Percentiles rank a stretch among this genome's conserved stretches.
These are phyloP conservation scores for Cherax destructor DNA, from an alignment of 1,140 invertebrate genomes.

Conservation along the genomic window DNA sequence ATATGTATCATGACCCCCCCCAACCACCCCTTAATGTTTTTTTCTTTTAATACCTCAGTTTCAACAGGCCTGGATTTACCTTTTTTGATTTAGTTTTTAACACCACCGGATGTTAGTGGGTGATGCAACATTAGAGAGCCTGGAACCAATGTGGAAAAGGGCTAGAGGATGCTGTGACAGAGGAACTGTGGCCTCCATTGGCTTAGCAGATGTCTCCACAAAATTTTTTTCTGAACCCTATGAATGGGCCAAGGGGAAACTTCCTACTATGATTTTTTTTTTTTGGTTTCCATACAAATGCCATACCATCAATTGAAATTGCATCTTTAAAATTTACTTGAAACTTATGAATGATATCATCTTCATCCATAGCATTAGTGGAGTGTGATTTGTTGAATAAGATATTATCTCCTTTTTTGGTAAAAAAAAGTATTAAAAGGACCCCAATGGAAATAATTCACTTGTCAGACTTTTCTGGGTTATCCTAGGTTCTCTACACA, in stretches of 20 bases:
- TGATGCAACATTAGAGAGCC: constrained; percentile 37
- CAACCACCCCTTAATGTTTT: too few relatives aligned
- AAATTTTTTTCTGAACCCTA: constrained; percentile 31
- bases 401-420: too few relatives aligned
- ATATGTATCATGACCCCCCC: too few relatives aligned
- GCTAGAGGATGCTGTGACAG: constrained; percentile 33
- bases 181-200: constrained; percentile 41
- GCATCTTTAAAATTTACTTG: not conserved
- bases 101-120: constrained; percentile 62
- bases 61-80: constrained; percentile 30
- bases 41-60: not conserved
- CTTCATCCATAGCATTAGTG: too few relatives aligned
- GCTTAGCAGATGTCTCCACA: constrained; percentile 47
- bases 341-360: too few relatives aligned
- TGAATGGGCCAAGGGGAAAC: constrained; percentile 50
- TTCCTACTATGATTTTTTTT: not conserved
- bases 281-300: too few relatives aligned
- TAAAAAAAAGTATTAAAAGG: too few relatives aligned
- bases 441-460: too few relatives aligned
- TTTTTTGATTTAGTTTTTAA: constrained; percentile 47
- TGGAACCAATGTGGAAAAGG: constrained; percentile 51
- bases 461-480: too few relatives aligned
- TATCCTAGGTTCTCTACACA: too few relatives aligned
- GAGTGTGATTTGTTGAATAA: too few relatives aligned
- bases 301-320: not conserved